phyloP scores from a whole-genome alignment of 2,113 vertebrate species.

The Chascanopsetta lugubris region DNA sequence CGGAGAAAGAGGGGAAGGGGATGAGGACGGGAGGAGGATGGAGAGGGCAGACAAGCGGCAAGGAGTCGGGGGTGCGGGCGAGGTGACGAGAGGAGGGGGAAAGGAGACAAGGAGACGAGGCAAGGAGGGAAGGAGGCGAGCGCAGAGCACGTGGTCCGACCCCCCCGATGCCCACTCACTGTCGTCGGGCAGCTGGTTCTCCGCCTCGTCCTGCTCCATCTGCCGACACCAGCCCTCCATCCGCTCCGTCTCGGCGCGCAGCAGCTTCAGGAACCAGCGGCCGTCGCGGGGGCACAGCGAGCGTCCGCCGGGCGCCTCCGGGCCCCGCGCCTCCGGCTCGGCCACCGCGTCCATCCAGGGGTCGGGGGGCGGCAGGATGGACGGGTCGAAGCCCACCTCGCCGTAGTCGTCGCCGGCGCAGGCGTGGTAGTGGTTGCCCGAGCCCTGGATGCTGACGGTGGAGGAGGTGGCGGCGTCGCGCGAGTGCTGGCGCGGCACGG shows the following conservation, averaged over 20 bases:
- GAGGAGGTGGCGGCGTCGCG: conserved; percentile 91
- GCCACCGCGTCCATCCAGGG: conserved; percentile 96
- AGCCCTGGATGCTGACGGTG: conserved; percentile 97
- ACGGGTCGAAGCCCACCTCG: conserved; percentile 94
- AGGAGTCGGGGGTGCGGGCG: too few relatives aligned
- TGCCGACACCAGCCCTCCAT: conserved; percentile 99
- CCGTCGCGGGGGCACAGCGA: conserved; percentile 95
- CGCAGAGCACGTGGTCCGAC: too few relatives aligned
- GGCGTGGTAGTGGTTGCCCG: conserved; percentile 97
- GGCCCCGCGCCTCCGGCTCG: conserved; percentile 67
- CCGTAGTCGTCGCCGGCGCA: conserved; percentile 91
- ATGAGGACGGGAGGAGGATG: too few relatives aligned
- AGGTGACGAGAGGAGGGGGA: too few relatives aligned
- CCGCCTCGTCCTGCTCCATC: conserved; percentile 92
- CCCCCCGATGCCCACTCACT: conserved; percentile 82
- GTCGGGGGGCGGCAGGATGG: conserved; percentile 96
- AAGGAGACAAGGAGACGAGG: too few relatives aligned
- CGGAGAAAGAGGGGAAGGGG: too few relatives aligned
- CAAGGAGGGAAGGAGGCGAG: too few relatives aligned
- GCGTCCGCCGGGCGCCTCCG: conserved; percentile 51
- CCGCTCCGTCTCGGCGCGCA: conserved; percentile 95
- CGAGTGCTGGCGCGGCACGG: conserved; percentile 90
- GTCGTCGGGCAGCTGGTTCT: conserved; percentile 91
- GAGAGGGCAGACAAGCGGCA: too few relatives aligned
- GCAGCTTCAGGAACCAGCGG: conserved; percentile 98